Evolutionary conservation across 53 echinoderm and acorn worm species (phyloP).

Genomic region (Echinometra lucunter): DNA sequence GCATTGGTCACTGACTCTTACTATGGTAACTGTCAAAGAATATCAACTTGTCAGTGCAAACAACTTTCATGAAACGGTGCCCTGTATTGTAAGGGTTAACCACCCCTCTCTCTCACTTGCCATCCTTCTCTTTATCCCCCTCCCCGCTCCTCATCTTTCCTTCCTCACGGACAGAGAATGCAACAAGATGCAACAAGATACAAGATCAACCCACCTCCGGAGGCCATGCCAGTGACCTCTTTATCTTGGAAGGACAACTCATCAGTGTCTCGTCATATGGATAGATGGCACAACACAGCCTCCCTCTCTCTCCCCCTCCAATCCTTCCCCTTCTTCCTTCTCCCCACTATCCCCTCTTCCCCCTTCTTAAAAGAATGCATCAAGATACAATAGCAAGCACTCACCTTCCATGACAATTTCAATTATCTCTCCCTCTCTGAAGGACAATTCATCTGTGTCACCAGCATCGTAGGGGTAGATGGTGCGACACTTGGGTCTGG

Average conservation of each 20-base stretch:
- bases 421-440: slow-evolving; percentile 83
- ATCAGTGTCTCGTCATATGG: slow-evolving; percentile 90
- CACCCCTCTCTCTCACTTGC: too few relatives aligned
- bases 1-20: too few relatives aligned
- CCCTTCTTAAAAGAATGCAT: background rate
- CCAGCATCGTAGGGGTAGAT: slow-evolving; percentile 90
- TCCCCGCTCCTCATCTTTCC: too few relatives aligned
- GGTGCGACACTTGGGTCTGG: slow-evolving; percentile 79
- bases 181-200: background rate
- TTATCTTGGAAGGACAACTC: slow-evolving; percentile 78
- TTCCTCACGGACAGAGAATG: too few relatives aligned
- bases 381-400: background rate
- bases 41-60: too few relatives aligned
- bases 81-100: too few relatives aligned
- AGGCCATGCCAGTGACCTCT: slow-evolving; percentile 83
- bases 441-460: slow-evolving; percentile 89
- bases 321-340: too few relatives aligned
- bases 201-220: slow-evolving; percentile 76
- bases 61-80: too few relatives aligned
- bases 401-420: slow-evolving; percentile 95
- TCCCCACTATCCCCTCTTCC: too few relatives aligned
- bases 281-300: slow-evolving; percentile 74
- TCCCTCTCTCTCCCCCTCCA: background rate
- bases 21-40: too few relatives aligned
- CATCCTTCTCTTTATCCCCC: too few relatives aligned